phyloP scores from a whole-genome alignment of 2,113 vertebrate species.

The Hyperopisus bebe region DNA sequence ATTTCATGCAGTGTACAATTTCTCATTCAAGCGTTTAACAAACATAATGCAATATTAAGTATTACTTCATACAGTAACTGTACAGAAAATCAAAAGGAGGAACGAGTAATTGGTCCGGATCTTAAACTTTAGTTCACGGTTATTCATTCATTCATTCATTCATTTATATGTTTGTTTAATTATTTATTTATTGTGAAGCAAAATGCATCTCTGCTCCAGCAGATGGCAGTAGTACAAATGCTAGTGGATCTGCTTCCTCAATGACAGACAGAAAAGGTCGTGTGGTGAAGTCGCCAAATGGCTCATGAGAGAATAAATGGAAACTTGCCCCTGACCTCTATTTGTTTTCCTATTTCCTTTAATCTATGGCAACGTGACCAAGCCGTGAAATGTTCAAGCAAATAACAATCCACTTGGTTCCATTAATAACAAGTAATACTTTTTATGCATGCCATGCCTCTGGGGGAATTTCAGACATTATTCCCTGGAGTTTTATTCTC shows the following conservation, averaged over 20 bases:
- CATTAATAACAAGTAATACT: neutral
- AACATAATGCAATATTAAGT: neutral
- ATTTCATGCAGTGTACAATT: neutral
- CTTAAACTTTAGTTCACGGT: neutral
- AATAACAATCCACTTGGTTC: neutral
- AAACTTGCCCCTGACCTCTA: slow-evolving; percentile 4
- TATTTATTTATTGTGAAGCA: neutral
- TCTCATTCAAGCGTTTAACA: neutral
- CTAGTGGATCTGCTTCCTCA: neutral
- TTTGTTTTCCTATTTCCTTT: neutral
- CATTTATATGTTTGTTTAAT: too few species aligned
- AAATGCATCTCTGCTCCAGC: neutral
- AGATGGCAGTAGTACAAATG: slow-evolving; percentile 11
- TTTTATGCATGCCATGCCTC: neutral
- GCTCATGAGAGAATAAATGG: neutral
- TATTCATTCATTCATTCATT: too few species aligned
- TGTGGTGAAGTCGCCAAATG: neutral
- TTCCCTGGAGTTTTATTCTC: neutral
- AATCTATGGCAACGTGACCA: neutral
- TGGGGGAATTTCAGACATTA: neutral
- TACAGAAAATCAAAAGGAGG: neutral
- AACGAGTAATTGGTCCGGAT: neutral
- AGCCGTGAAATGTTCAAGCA: neutral
- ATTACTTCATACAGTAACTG: neutral
- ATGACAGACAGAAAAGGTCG: slow-evolving; percentile 1